Conservation (phyloP, 1,140 invertebrate species). For the Rhizoglyphus robini region DNA sequence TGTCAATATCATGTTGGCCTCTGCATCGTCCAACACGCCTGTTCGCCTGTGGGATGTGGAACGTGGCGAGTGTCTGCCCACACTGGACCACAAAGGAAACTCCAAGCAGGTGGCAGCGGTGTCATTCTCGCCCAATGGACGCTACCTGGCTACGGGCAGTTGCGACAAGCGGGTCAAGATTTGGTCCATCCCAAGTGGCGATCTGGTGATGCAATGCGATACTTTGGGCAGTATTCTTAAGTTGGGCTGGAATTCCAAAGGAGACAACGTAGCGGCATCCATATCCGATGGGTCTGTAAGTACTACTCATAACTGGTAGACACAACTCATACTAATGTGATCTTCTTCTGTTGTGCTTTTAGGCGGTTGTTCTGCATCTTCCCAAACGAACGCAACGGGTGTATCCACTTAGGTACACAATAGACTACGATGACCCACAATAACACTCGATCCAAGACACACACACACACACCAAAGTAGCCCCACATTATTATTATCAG, state of each 20-base stretch:
- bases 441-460: no score
- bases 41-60: constrained; percentile 93
- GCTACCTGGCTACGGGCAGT: constrained; percentile 81
- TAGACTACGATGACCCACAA: no score
- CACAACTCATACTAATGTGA: no score
- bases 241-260: constrained; percentile 96
- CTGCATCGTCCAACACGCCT: constrained; percentile 92
- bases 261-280: constrained; percentile 95
- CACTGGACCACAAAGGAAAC: constrained; percentile 87
- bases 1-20: constrained; percentile 85
- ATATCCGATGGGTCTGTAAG: constrained; percentile 86
- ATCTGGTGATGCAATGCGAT: constrained; percentile 89
- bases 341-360: no score
- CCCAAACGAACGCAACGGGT: no score
- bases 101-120: constrained; percentile 77
- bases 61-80: constrained; percentile 84
- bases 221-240: constrained; percentile 98
- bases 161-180: constrained; percentile 99
- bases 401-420: no score
- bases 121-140: constrained; percentile 70
- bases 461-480: no score
- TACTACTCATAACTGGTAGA: no score
- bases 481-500: no score
- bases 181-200: constrained; percentile 93
- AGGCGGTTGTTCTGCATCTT: no score